These are phyloP conservation scores for Heliocidaris tuberculata DNA, from an alignment of 35 echinoderm and acorn worm genomes.

Conservation along the genomic window DNA sequence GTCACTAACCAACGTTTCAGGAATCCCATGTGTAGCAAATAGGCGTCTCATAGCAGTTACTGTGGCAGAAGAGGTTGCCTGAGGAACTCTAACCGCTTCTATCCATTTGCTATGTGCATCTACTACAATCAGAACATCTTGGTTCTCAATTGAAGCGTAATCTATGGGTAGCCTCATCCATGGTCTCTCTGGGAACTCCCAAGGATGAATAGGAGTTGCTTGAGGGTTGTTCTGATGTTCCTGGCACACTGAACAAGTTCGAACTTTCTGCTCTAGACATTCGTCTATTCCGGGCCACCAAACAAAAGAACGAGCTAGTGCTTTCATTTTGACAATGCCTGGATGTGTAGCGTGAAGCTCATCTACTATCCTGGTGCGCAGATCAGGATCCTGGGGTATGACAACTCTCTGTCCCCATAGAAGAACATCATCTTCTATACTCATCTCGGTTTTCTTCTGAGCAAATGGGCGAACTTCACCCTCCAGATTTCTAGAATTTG, in stretches of 20 bases:
- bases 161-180: conserved; percentile 58
- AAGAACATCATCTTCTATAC: conserved; percentile 52
- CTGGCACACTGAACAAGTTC: conserved; percentile 47
- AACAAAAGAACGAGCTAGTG: conserved; percentile 51
- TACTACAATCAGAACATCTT: conserved; percentile 63
- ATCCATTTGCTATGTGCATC: conserved; percentile 68
- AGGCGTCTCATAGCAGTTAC: conserved; percentile 48
- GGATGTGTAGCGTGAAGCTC: conserved; percentile 56
- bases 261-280: conserved; percentile 45
- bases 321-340: conserved; percentile 69
- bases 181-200: conserved; percentile 46
- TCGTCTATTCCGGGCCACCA: conserved; percentile 67
- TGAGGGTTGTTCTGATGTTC: conserved; percentile 32
- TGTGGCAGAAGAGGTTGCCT: conserved; percentile 53
- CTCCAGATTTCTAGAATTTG: neutral
- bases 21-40: conserved; percentile 70
- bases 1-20: conserved; percentile 69
- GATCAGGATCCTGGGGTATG: conserved; percentile 45
- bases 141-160: conserved; percentile 51
- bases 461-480: conserved; percentile 29
- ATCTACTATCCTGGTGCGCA: conserved; percentile 38
- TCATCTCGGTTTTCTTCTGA: conserved; percentile 43
- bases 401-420: conserved; percentile 63
- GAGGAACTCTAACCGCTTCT: conserved; percentile 51
- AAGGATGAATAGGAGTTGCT: conserved; percentile 45